Base-by-base conservation (phyloP, 2,888 invertebrate species). In the Stegana nigrithorax region DNA sequence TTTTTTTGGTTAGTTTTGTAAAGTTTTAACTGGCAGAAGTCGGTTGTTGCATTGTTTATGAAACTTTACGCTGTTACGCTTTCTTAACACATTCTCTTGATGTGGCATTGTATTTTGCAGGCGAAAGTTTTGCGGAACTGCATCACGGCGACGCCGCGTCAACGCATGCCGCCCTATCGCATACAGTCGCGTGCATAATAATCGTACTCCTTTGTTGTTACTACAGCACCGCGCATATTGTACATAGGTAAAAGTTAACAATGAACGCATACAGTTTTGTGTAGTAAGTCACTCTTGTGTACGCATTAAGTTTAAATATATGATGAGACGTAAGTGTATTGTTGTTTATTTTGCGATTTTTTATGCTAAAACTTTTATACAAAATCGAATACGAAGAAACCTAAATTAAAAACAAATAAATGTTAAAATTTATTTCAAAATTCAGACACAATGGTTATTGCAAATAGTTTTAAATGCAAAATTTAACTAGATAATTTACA, bases 81-180 rank as follows among this genome's bases (percentile, higher is more conserved):
- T 32, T 7, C 6, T 5, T 7, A n/a, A n/a, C n/a, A n/a, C n/a
- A n/a, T 66, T 63, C 47, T 21, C 23, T 10, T 65, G 63, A 61
- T 44, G 44, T 14, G 32, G 5, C 8, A 17, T 56, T 57, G 53
- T 44, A 26, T 47, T 63, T 51, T 44, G 1, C 84, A 89, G 89
- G 88, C 86, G 89, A 89, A 86, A 89, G 89, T 84, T 88, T 89
- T 84, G 89, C 89, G 55, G 89, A 89, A 82, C 79, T 89, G 71
- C 89, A 89, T 83, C 88, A 88, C 72, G 88, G 89, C 69, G 87
- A 86, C 17, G 78, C 79, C 21, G 68, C 68, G 59, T 62, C 66
- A 63, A 44, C 32, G 59, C 66, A 39, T 42, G 65, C 68, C 47
- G 69, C 68, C 55, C 71, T 69, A 68, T 67, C 69, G 51, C 65